phyloP scores from a whole-genome alignment of 2,113 vertebrate genomes.

The Hymenochirus boettgeri region DNA sequence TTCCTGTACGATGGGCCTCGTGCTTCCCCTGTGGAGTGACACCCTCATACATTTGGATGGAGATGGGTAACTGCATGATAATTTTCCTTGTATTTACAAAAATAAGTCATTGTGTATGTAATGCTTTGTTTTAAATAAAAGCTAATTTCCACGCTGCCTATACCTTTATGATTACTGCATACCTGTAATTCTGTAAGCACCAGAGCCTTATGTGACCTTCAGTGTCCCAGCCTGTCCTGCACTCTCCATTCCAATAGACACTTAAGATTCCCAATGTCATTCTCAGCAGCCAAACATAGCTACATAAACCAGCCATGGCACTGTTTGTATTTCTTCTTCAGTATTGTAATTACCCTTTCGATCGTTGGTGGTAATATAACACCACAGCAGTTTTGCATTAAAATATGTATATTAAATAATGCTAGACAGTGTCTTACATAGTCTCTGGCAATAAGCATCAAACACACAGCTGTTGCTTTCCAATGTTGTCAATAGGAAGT shows the following conservation, averaged over 20 bases:
- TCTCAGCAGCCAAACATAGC: constrained; percentile 43
- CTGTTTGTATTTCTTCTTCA: neutral
- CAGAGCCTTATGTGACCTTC: constrained; percentile 20
- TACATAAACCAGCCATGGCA: constrained; percentile 33
- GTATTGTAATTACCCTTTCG: too few relatives aligned
- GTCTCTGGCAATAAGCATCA: too few relatives aligned
- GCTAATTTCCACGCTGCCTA: too few relatives aligned
- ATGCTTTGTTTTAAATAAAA: too few relatives aligned
- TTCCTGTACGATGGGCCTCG: constrained; percentile 87
- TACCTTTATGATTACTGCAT: constrained; percentile 28
- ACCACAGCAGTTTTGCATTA: too few relatives aligned
- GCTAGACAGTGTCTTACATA: too few relatives aligned
- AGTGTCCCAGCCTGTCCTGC: neutral
- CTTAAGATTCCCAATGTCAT: constrained; percentile 46
- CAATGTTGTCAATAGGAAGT: too few relatives aligned
- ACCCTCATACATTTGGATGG: constrained; percentile 96
- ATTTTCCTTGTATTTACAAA: constrained; percentile 10
- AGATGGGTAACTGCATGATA: constrained; percentile 79
- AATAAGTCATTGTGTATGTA: neutral
- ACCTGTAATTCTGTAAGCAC: constrained; percentile 41
- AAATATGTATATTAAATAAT: too few relatives aligned
- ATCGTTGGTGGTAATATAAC: too few relatives aligned
- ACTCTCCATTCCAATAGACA: constrained; percentile 33
- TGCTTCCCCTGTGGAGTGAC: constrained; percentile 96
- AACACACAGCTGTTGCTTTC: too few relatives aligned